Percentiles rank a stretch among this genome's conserved stretches.
Evolutionary conservation across 2,888 invertebrate genomes (phyloP).

Genomic region (Cataglyphis altisquamis): DNA sequence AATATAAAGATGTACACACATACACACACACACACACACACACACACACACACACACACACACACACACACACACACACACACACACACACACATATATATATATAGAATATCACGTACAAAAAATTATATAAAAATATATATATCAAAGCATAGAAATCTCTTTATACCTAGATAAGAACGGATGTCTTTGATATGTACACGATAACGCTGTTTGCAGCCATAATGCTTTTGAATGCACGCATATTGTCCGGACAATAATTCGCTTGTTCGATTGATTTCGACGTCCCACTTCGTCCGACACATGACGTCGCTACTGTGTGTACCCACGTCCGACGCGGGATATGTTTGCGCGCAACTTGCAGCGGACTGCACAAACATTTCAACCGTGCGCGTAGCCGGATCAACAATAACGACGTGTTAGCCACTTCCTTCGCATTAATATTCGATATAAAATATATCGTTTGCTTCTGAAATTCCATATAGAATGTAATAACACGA

Average conservation of each 20-base stretch:
- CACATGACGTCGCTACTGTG: constrained; percentile 38
- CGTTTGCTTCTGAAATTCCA: background rate
- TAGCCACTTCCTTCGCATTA: background rate
- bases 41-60: no score
- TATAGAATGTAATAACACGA: background rate
- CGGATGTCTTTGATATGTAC: background rate
- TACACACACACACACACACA: no score
- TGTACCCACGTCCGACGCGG: constrained; percentile 36
- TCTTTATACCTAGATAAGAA: background rate
- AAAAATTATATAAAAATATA: background rate
- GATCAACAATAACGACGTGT: constrained; percentile 13
- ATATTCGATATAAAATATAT: constrained; percentile 26
- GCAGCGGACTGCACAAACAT: constrained; percentile 51
- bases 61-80: no score
- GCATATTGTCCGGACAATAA: constrained; percentile 29
- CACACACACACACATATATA: background rate
- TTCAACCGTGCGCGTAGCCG: constrained; percentile 16
- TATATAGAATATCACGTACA: no score
- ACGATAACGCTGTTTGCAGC: constrained; percentile 11
- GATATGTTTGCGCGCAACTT: constrained; percentile 51
- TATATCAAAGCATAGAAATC: background rate
- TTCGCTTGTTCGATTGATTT: constrained; percentile 50
- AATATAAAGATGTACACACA: background rate
- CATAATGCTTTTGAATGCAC: background rate
- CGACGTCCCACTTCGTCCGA: constrained; percentile 39